phyloP scores from a whole-genome alignment of 2,797 vertebrate genomes.

The Crax fasciolata region DNA sequence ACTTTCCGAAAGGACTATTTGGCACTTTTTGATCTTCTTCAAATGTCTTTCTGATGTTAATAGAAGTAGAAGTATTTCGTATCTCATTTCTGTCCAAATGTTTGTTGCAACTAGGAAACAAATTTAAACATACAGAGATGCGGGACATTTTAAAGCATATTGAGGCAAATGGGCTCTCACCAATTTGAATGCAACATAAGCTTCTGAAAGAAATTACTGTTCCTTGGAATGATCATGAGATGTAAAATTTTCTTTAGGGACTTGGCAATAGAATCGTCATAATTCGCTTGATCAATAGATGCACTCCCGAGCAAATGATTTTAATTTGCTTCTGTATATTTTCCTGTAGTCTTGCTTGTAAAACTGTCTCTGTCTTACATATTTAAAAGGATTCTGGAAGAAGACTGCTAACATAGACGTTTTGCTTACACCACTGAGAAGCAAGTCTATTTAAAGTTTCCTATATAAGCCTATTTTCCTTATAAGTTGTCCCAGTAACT shows the following conservation, averaged over 20 bases:
- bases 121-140: slow-evolving; percentile 47
- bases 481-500: slow-evolving; percentile 78
- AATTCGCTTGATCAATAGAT: slow-evolving; percentile 75
- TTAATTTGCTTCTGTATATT: slow-evolving; percentile 79
- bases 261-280: slow-evolving; percentile 74
- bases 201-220: slow-evolving; percentile 29
- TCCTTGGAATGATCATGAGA: slow-evolving; percentile 76
- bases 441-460: slow-evolving; percentile 78
- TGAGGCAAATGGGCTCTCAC: slow-evolving; percentile 63
- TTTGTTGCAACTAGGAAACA: slow-evolving; percentile 68
- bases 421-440: slow-evolving; percentile 74
- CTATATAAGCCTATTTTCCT: slow-evolving; percentile 79
- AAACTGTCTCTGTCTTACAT: slow-evolving; percentile 73
- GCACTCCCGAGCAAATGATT: slow-evolving; percentile 76
- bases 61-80: slow-evolving; percentile 72
- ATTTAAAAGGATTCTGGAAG: slow-evolving; percentile 74
- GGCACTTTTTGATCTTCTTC: slow-evolving; percentile 78
- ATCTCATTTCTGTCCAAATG: slow-evolving; percentile 74
- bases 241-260: slow-evolving; percentile 80
- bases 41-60: slow-evolving; percentile 68
- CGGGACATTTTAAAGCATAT: slow-evolving; percentile 64
- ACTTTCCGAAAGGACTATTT: slow-evolving; percentile 74
- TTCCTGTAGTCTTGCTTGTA: slow-evolving; percentile 78
- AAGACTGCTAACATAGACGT: slow-evolving; percentile 67
- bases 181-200: slow-evolving; percentile 65